Conservation (phyloP, 1,140 invertebrate genomes). For the Formica exsecta region DNA sequence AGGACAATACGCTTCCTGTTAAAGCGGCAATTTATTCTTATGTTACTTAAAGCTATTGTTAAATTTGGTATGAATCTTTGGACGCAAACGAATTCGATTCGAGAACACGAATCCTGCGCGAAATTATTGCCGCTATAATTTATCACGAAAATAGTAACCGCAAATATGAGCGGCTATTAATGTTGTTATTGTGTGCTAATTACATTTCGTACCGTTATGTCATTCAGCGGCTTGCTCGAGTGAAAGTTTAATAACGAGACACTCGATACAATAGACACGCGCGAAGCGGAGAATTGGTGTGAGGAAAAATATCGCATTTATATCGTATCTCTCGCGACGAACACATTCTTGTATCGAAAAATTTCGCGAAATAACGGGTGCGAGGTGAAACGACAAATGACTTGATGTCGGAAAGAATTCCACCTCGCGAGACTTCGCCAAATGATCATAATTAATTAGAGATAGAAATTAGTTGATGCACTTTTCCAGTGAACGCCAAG, state of each 20-base stretch:
- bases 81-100: neutral
- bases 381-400: neutral
- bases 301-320: constrained; percentile 15
- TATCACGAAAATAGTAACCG: constrained; percentile 8
- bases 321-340: neutral
- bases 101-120: neutral
- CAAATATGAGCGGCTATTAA: neutral
- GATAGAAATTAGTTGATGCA: neutral
- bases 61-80: neutral
- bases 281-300: neutral
- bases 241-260: constrained; percentile 59
- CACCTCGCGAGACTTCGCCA: neutral
- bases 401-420: neutral
- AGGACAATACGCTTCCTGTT: neutral
- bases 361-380: neutral
- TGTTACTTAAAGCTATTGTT: constrained; percentile 1
- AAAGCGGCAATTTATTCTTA: neutral
- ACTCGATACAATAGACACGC: neutral
- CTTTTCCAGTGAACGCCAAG: neutral
- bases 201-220: constrained; percentile 52
- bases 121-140: neutral
- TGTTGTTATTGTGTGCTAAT: constrained; percentile 38
- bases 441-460: constrained; percentile 3
- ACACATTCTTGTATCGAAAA: neutral
- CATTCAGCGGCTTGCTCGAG: constrained; percentile 17